Evolutionary conservation across 2,888 invertebrate species (phyloP), one percentile per base, ranked within the genome.

Genomic region (Petrolisthes manimaculis): DNA sequence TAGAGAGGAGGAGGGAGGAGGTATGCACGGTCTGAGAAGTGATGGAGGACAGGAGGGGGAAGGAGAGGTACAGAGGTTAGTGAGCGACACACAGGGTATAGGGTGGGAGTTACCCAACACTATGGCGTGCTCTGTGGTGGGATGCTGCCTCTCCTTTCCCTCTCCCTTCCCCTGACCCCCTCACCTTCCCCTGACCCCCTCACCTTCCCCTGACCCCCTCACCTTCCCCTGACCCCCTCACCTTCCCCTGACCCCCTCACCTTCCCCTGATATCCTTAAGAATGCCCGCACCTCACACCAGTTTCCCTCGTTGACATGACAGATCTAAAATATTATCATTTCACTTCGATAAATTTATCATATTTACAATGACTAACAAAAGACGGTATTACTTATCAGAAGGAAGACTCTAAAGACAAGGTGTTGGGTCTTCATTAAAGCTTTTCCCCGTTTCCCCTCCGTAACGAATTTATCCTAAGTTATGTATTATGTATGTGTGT

Each of bases 61-160:
- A 56, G 82, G 53, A 37, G 82, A 18, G 69, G 21, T 37, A 82
- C 51, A 82, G 37, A 53, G 67, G 69, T 61, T 37, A 69, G 21
- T 54, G 69, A 37, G 82, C 51, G 82, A 56, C 37, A 82, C 51
- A 82, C 51, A 61, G 82, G 69, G 82, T 37, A 69, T 37, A 69
- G 69, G 67, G 69, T 56, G 56, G 37, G 51, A 56, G 53, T 80
- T 80, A 56, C 80, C 80, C 80, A 80, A 80, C 56, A 80, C 80
- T 55, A 18, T 80, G 80, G 80, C 80, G 55, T 80, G 80, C 56
- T 24, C 56, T 24, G 54, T n/a, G 80, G 21, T 80, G 80, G 80
- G 80, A 80, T 80, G n/a, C 56, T 55, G 80, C 80, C 55, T 55
- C 56, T 18, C 80, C 80, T 18, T 18, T 61, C 18, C 61, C 61